phyloP scores from a whole-genome alignment of 2,797 vertebrate species.

The Varecia variegata region DNA sequence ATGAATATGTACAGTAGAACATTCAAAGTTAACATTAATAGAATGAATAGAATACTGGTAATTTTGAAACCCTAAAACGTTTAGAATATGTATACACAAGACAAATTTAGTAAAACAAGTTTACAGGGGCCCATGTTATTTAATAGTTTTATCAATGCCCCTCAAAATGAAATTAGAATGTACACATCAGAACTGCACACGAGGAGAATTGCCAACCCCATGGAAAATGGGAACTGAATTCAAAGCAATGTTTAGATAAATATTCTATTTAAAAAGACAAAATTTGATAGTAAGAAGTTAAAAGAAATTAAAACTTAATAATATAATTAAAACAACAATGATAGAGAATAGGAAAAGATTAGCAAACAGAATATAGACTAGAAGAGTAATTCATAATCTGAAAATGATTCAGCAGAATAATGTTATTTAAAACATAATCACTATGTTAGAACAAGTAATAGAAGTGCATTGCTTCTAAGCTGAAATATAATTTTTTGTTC shows the following conservation, averaged over 20 bases:
- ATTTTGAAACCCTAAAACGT: not conserved
- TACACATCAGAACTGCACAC: not conserved
- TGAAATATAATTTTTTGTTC: not conserved
- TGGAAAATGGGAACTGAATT: not conserved
- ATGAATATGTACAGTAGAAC: not conserved
- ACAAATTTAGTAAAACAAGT: not conserved
- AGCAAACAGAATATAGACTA: not conserved
- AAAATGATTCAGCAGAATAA: not conserved
- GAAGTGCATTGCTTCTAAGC: not conserved
- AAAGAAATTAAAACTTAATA: not conserved
- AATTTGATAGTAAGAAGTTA: not conserved
- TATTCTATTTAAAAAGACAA: not conserved
- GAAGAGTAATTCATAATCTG: not conserved
- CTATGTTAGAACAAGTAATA: not conserved
- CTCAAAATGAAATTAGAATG: not conserved
- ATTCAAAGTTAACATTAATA: not conserved
- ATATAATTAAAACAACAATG: not conserved
- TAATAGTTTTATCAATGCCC: not conserved
- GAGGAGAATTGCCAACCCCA: not conserved
- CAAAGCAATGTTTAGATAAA: not conserved
- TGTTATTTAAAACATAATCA: not conserved
- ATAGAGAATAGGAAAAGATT: not conserved
- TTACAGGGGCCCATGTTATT: not conserved
- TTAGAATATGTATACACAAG: not conserved
- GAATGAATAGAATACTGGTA: not conserved